Evolutionary conservation across 1,140 invertebrate species (phyloP), one percentile per base, ranked within the genome.

Genomic region (Odontomachus brunneus): DNA sequence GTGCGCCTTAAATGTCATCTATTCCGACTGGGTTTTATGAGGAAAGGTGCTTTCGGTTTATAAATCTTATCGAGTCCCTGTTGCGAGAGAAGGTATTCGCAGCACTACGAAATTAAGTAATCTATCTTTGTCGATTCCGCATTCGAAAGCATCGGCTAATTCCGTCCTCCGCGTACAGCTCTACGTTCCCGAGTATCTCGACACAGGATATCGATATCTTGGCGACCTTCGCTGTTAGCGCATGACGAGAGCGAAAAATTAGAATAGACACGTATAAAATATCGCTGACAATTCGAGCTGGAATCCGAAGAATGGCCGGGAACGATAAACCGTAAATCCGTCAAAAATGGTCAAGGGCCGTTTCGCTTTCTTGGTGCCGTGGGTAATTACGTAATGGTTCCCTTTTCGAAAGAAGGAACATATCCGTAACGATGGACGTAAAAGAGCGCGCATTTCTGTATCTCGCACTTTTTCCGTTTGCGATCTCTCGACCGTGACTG

Each of bases 301-400:
- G 22, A 44, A 44, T 48, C 53, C 33, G 17, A n/a, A n/a, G 14
- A 59, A 72, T 59, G 71, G 49, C 59, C 29, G 75, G 44, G 26
- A 19, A 14, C 15, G 69, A 59, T 7, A 19, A 14, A 55, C 11
- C 29, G 29, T 33, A n/a, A n/a, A n/a, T n/a, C 2, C 55, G 57
- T 55, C n/a, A 48, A 48, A 55, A 60, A 33, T 22, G 29, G n/a
- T n/a, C n/a, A n/a, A n/a, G n/a, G n/a, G 26, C 24, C 74, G 44
- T 5, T 24, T 51, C 60, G 7, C 49, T 65, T 48, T 55, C 15
- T 65, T 65, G 38, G 60, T 44, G 12, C 22, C 38, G n/a, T n/a
- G 26, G n/a, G 15, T 84, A 71, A 84, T 84, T 84, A 63, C 65
- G 26, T 71, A 84, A 84, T 71, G 57, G 44, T 38, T 26, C 59